Evolutionary conservation across 2,888 invertebrate species (phyloP).

Genomic region (Ophonus ardosiacus): DNA sequence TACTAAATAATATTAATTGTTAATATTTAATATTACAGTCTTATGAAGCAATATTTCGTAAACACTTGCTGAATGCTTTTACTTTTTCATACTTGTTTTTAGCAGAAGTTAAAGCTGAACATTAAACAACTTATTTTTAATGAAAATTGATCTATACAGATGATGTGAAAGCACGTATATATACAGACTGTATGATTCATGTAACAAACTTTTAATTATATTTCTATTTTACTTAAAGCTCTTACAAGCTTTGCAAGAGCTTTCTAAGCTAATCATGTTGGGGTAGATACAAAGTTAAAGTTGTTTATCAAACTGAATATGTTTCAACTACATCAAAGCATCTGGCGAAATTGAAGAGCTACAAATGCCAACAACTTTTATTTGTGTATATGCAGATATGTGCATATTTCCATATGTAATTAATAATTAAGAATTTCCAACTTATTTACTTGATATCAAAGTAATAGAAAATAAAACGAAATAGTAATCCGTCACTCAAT

Average conservation of each 20-base stretch:
- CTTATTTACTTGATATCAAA: no score
- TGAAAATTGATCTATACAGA: constrained; percentile 22
- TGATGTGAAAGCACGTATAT: constrained; percentile 26
- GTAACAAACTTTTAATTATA: constrained; percentile 40
- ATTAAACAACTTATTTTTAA: constrained; percentile 21
- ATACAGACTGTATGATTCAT: neutral
- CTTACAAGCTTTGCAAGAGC: constrained; percentile 19
- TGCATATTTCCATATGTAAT: no score
- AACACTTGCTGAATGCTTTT: neutral
- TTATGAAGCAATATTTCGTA: neutral
- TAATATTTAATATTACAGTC: no score
- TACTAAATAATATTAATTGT: no score
- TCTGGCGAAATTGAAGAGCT: no score
- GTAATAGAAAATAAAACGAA: no score
- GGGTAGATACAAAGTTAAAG: constrained; percentile 15
- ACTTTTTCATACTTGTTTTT: neutral
- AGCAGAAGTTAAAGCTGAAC: neutral
- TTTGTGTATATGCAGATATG: no score
- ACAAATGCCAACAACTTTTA: no score
- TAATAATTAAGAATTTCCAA: no score
- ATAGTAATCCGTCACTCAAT: no score
- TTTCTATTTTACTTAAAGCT: constrained; percentile 28
- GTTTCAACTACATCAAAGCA: neutral
- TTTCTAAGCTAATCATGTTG: constrained; percentile 23
- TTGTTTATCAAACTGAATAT: neutral